Percentiles rank a stretch among this genome's conserved stretches.
Evolutionary conservation across 2,888 invertebrate species (phyloP).

Genomic region (Erebia ligea): DNA sequence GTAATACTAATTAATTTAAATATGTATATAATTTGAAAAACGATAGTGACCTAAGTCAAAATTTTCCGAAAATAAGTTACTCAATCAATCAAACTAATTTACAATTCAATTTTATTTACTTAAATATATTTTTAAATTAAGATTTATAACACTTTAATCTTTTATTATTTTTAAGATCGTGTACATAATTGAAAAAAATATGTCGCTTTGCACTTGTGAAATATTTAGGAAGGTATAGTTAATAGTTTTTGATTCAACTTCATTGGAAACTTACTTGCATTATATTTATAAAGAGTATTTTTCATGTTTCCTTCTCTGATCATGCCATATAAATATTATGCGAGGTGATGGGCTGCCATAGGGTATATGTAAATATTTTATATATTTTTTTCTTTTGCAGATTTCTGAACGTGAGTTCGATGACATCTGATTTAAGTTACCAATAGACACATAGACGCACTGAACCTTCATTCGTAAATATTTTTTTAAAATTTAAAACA

Average conservation of each 20-base stretch:
- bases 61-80: not conserved
- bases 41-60: not conserved
- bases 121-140: no score
- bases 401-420: slow-evolving; percentile 66
- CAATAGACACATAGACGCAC: slow-evolving; percentile 28
- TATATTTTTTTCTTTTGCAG: slow-evolving; percentile 60
- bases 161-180: no score
- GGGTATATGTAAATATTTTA: slow-evolving; percentile 30
- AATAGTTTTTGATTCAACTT: not conserved
- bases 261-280: not conserved
- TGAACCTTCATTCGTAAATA: not conserved
- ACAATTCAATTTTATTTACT: no score
- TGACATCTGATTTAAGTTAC: slow-evolving; percentile 43
- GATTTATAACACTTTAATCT: no score
- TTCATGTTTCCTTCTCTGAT: not conserved
- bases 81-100: no score
- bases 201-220: not conserved
- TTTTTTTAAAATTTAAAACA: not conserved
- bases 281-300: not conserved
- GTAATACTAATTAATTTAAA: not conserved
- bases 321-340: slow-evolving; percentile 14
- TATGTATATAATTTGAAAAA: not conserved
- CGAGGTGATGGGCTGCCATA: slow-evolving; percentile 41
- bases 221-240: not conserved
- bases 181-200: no score